phyloP scores from a whole-genome alignment of 2,888 invertebrate species.

The Hypselothyrea guttata region DNA sequence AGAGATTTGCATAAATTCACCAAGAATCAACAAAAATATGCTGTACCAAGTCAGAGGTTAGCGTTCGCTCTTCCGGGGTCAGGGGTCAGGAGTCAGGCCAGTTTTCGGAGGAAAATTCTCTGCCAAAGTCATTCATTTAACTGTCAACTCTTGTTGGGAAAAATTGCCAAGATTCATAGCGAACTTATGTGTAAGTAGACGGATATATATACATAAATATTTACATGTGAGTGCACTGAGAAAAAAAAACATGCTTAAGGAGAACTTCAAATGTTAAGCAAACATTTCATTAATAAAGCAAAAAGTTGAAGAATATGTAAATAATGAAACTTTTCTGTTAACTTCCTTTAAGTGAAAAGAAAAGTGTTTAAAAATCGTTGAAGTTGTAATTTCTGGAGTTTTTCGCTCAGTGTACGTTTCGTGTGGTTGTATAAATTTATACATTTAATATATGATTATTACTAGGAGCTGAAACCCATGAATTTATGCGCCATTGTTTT shows the following conservation, averaged over 20 bases:
- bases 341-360: no score
- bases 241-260: no score
- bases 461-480: constrained; percentile 46
- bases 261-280: no score
- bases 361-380: no score
- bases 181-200: constrained; percentile 52
- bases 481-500: constrained; percentile 62
- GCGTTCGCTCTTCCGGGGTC: neutral
- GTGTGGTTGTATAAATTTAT: constrained; percentile 15
- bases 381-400: no score
- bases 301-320: no score
- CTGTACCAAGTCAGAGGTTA: constrained; percentile 16
- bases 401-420: no score
- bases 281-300: no score
- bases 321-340: no score
- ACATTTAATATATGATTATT: constrained; percentile 70
- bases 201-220: constrained; percentile 13
- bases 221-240: neutral
- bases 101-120: constrained; percentile 3
- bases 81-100: constrained; percentile 3
- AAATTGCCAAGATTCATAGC: constrained; percentile 51
- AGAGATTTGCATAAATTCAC: constrained; percentile 73
- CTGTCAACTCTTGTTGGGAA: constrained; percentile 14
- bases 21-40: constrained; percentile 46
- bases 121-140: constrained; percentile 28